Evolutionary conservation across 2,113 vertebrate genomes (phyloP).

Genomic region (Gavialis gangeticus): DNA sequence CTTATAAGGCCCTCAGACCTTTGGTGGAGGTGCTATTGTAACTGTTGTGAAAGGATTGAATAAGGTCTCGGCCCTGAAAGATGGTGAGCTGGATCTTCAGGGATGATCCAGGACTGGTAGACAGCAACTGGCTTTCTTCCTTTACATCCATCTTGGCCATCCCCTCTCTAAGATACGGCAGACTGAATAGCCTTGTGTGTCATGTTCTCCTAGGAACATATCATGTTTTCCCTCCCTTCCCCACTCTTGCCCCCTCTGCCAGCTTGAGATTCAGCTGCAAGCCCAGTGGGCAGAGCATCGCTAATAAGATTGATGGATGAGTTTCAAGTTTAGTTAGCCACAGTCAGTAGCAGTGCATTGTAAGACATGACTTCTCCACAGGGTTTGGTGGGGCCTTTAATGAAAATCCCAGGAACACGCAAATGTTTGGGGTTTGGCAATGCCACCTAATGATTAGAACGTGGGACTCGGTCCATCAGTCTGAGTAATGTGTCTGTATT

Average conservation of each 20-base stretch:
- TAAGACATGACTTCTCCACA: fast-evolving
- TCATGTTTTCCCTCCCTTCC: neutral
- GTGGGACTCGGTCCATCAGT: neutral
- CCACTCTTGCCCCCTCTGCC: neutral
- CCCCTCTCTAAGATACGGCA: neutral
- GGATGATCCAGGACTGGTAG: neutral
- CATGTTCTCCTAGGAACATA: too few species aligned
- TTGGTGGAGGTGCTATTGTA: neutral
- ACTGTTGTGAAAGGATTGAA: neutral
- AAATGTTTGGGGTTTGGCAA: neutral
- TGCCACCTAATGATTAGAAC: neutral
- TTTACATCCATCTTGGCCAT: neutral
- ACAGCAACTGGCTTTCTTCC: neutral
- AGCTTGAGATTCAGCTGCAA: neutral
- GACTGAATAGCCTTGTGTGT: too few species aligned
- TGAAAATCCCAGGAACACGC: neutral
- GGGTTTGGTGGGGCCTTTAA: neutral
- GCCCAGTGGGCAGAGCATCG: neutral
- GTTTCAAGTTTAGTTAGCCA: fast-evolving
- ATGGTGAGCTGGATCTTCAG: neutral
- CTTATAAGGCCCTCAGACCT: neutral
- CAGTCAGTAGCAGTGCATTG: too few species aligned
- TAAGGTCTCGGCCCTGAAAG: neutral
- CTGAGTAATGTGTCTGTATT: neutral
- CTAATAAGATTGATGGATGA: neutral